Evolutionary conservation across 1,140 invertebrate species (phyloP).

Genomic region (Drosophila willistoni): DNA sequence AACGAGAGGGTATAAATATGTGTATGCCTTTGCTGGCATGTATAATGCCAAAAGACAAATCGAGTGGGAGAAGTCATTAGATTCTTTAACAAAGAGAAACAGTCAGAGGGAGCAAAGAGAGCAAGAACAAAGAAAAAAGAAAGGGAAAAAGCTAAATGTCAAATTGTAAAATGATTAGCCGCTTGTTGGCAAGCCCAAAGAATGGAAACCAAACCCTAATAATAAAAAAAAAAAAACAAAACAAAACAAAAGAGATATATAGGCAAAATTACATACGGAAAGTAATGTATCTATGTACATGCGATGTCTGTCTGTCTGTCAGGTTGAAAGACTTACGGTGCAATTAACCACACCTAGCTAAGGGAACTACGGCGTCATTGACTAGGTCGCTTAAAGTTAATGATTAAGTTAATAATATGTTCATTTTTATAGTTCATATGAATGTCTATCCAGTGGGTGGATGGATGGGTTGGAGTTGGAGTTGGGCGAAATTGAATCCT

Average conservation of each 20-base stretch:
- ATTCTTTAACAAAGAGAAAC: background rate
- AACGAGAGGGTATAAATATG: background rate
- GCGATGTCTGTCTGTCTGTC: background rate
- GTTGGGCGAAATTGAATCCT: background rate
- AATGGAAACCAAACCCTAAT: conserved; percentile 19
- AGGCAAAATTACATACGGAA: conserved; percentile 1
- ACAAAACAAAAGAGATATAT: background rate
- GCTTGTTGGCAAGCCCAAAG: conserved; percentile 14
- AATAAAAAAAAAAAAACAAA: conserved; percentile 10
- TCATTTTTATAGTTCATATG: conserved; percentile 25
- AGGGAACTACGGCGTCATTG: conserved; percentile 6
- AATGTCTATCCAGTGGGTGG: too few species aligned
- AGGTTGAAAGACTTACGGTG: conserved; percentile 35
- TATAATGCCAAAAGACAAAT: conserved; percentile 5
- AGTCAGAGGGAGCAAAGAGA: background rate
- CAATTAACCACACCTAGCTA: conserved; percentile 51
- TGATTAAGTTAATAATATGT: conserved; percentile 55
- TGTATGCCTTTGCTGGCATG: background rate
- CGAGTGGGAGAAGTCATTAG: conserved; percentile 1
- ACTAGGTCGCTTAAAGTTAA: conserved; percentile 38
- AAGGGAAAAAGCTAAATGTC: conserved; percentile 12
- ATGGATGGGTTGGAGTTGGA: too few species aligned
- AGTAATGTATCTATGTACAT: background rate
- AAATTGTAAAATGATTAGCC: conserved; percentile 24
- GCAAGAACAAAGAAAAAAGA: background rate